Percentiles rank a stretch among this genome's conserved stretches.
phyloP scores from a whole-genome alignment of 2,888 invertebrate genomes.

The Philereme vetulata region DNA sequence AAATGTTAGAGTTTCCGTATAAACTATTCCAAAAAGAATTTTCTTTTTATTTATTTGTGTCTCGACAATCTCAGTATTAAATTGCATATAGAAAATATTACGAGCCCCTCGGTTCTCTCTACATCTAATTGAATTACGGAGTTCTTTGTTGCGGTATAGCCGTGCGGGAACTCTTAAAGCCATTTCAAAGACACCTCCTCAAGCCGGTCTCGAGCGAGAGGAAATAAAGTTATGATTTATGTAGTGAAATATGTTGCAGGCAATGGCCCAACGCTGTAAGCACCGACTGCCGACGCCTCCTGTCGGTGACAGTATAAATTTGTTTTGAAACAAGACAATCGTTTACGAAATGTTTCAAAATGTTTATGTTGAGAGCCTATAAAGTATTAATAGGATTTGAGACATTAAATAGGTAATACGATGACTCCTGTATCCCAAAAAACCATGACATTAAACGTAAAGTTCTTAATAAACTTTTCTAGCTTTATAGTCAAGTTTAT shows the following conservation, averaged over 20 bases:
- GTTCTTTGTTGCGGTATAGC: slow-evolving; percentile 74
- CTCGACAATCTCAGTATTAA: slow-evolving; percentile 42
- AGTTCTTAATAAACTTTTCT: background rate
- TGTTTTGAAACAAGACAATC: slow-evolving; percentile 61
- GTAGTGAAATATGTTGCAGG: slow-evolving; percentile 77
- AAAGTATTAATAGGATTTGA: background rate
- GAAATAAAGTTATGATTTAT: slow-evolving; percentile 83
- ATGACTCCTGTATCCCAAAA: too few relatives aligned
- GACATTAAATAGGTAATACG: too few relatives aligned
- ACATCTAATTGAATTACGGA: slow-evolving; percentile 75
- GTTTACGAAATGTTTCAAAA: slow-evolving; percentile 50
- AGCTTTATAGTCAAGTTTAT: background rate
- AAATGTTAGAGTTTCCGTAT: background rate
- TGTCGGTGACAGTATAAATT: slow-evolving; percentile 68
- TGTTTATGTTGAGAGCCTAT: slow-evolving; percentile 35
- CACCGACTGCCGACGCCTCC: slow-evolving; percentile 49
- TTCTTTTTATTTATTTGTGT: slow-evolving; percentile 16
- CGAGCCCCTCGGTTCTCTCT: slow-evolving; percentile 58
- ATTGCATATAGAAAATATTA: slow-evolving; percentile 63
- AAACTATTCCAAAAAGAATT: background rate
- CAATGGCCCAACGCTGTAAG: slow-evolving; percentile 59
- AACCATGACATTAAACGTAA: too few relatives aligned
- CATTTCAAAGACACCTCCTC: slow-evolving; percentile 77
- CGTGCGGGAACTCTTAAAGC: slow-evolving; percentile 71
- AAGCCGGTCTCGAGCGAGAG: slow-evolving; percentile 70